Conservation (phyloP, 2,113 vertebrate species). For the Spheniscus mendiculus region DNA sequence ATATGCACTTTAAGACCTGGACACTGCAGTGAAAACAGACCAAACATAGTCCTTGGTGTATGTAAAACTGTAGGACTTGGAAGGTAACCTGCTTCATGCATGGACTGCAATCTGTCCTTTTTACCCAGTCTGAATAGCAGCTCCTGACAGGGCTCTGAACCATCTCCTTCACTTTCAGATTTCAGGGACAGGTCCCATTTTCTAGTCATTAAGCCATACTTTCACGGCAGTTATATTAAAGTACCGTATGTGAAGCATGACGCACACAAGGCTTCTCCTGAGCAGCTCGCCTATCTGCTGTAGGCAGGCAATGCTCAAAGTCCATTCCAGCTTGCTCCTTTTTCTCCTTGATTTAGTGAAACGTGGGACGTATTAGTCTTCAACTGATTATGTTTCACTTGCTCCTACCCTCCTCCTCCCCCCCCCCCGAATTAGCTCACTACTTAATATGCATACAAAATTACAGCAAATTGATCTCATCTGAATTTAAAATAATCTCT, state of each 20-base stretch:
- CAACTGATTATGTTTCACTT: neutral
- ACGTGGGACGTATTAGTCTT: neutral
- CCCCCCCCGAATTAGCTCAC: neutral
- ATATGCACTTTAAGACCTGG: neutral
- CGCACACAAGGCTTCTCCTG: neutral
- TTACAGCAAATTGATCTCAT: neutral
- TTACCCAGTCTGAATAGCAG: neutral
- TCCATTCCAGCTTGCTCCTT: neutral
- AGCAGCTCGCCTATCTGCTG: neutral
- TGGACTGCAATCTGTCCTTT: neutral
- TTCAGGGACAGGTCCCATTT: neutral
- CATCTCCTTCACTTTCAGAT: neutral
- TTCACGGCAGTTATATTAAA: neutral
- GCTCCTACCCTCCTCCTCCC: neutral
- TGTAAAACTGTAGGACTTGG: neutral
- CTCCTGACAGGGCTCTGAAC: neutral
- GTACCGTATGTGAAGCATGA: neutral
- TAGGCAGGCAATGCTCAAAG: neutral
- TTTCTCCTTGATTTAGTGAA: neutral
- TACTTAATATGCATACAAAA: neutral
- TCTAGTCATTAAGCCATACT: neutral
- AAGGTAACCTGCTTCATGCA: neutral
- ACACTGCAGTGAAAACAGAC: neutral
- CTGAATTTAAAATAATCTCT: neutral
- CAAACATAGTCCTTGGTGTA: fast-evolving